A percentile compares a stretch with the other conserved stretches of the same genome.
phyloP scores from a whole-genome alignment of 2,113 vertebrate genomes.

The Candoia aspera region DNA sequence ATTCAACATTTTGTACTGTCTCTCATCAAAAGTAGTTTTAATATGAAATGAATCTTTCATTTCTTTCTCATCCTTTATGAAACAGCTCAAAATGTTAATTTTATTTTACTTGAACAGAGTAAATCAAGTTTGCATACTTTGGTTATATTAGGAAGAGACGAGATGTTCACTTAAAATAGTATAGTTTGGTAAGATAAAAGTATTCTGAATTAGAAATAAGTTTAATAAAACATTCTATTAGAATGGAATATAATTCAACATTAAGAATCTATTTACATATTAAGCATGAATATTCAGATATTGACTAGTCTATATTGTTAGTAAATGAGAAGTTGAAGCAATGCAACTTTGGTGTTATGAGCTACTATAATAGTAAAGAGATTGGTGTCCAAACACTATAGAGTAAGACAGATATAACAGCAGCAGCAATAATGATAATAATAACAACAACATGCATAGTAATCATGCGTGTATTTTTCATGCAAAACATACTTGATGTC shows the following conservation, averaged over 20 bases:
- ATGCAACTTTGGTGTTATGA: not conserved
- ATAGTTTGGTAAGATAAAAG: not conserved
- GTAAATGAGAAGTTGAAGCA: conserved; percentile 3
- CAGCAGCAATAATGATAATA: not conserved
- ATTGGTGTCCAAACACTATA: not conserved
- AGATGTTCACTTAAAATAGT: not conserved
- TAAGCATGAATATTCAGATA: not conserved
- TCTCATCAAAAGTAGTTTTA: not conserved
- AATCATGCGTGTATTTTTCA: not conserved
- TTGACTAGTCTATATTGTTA: not conserved
- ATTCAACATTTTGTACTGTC: not conserved
- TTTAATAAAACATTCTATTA: not conserved
- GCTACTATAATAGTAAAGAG: not conserved
- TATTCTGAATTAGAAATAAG: not conserved
- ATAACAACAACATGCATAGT: not conserved
- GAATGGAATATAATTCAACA: not conserved
- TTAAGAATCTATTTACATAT: not conserved
- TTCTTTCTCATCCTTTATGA: not conserved
- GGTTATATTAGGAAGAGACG: not conserved
- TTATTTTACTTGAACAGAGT: not conserved
- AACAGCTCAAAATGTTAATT: not conserved
- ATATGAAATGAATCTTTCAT: not conserved
- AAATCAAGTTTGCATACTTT: not conserved
- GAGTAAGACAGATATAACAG: not conserved
- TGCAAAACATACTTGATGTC: not conserved